A percentile compares a stretch with the other conserved stretches of the same genome.
Conservation (phyloP, 2,797 vertebrate genomes). For the Meriones psammophilus region DNA sequence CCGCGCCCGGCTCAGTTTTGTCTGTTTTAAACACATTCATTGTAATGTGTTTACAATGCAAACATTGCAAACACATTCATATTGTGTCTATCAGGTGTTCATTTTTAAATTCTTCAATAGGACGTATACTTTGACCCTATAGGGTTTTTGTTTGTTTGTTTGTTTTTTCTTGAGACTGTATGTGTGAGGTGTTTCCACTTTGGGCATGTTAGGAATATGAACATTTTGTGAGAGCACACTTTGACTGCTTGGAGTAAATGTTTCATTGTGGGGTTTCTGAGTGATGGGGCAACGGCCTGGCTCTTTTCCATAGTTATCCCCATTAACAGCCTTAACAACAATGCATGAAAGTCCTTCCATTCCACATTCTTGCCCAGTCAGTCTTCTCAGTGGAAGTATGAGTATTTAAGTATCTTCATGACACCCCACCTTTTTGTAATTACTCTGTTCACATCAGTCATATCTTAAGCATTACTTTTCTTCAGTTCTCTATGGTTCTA, state of each 20-base stretch:
- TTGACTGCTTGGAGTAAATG: conserved; percentile 34
- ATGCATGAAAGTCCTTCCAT: neutral
- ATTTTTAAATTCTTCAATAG: conserved; percentile 48
- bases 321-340: neutral
- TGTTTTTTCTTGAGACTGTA: neutral
- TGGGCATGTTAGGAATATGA: neutral
- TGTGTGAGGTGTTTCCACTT: conserved; percentile 27
- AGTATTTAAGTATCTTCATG: neutral
- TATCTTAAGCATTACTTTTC: conserved; percentile 16
- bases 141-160: neutral
- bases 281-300: neutral
- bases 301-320: neutral
- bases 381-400: neutral
- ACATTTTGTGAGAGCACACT: conserved; percentile 16
- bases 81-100: neutral
- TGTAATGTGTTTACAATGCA: too few relatives aligned
- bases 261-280: neutral
- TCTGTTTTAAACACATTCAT: conserved; percentile 26
- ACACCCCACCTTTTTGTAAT: neutral
- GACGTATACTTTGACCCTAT: conserved; percentile 46
- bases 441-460: neutral
- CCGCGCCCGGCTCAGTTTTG: neutral
- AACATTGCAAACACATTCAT: neutral
- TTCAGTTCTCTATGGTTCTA: conserved; percentile 43
- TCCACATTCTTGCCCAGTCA: neutral